Evolutionary conservation across 1,140 invertebrate species (phyloP), one percentile per base, ranked within the genome.

Genomic region (Drosophila murphyi): DNA sequence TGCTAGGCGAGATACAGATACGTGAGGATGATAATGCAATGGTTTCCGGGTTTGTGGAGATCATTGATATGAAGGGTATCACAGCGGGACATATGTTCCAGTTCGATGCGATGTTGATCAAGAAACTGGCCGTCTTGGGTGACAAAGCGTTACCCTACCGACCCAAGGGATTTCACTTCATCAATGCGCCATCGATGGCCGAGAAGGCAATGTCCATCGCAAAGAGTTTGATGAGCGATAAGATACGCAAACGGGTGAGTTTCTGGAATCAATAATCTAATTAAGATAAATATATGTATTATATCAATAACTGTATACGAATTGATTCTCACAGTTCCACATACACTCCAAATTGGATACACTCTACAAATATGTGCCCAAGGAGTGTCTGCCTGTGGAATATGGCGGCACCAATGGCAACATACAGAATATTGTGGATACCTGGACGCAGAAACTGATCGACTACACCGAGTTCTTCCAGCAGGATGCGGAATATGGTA

Each of bases 371-470:
- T 65, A 83, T 60, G 92, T 95, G 57, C 93, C 94, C 3, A 93
- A 93, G 80, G 85, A 93, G 31, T 92, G 94, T 41, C 76, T 95
- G 29, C 94, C 95, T 1, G 78, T 83, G 32, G 95, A 95, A 74
- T 94, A 94, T 69, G 94, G 94, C 10, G 95, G 95, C 7, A 93
- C 93, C 34, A 93, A 93, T 72, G 93, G 93, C 28, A 80, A 91
- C 10, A 56, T 94, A 28, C 90, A 70, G 70, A 92, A 94, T 78
- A 92, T 92, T 59, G 62, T 92, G 93, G 94, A 93, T 54, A 89
- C 93, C 35, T 95, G 94, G 94, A 93, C 93, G 64, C 93, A 92
- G 6, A 95, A 95, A 86, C 74, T 94, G 3, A 78, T 93, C 35
- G 88, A 83, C 32, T 93, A 93, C 56, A 90, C 92, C 3, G 85